Base-by-base conservation (phyloP, 2,888 invertebrate species). In the Fissipunctia ypsillon region DNA sequence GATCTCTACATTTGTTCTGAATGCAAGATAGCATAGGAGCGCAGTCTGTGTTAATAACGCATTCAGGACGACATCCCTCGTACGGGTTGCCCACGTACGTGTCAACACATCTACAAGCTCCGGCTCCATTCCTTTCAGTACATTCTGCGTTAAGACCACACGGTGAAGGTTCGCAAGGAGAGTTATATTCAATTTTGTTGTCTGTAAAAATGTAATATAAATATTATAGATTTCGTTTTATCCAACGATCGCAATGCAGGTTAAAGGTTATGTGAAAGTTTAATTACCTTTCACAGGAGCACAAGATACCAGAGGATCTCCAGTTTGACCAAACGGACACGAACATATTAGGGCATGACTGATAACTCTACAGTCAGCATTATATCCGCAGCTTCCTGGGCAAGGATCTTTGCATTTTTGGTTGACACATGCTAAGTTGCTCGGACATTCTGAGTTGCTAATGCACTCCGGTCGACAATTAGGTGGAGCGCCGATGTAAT, bases 11-110 rank as follows among this genome's bases (percentile, higher is more conserved):
- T 94, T 97, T 98, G 88, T 97, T 97, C 92, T 98, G 97, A 43
- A 98, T 96, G 88, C 98, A 98, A 50, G 98, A 98, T 88, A 97
- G 95, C 90, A 97, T 97, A 59, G 97, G 97, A 14, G 97, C 94
- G 89, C 98, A 98, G 90, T 98, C 98, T 22, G 97, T 97, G 90
- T 98, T 98, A 68, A 98, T 97, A 9, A 98, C 96, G 92, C 98
- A 98, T 93, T 98, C 98, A 0, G 98, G 98, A 74, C 97, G 96
- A 91, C 98, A 98, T 31, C 98, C 98, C 81, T 96, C 94, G 82
- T 95, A 94, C 73, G 95, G 95, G 83, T 95, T 94, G 59, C 94
- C 95, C 65, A 95, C 87, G 87, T 97, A 97, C 76, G 96, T 95
- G 35, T 97, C 96, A 59, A 97, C 90, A 90, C 98, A 98, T 85